Evolutionary conservation across 2,888 invertebrate genomes (phyloP).

Genomic region (Trichogramma dendrolimi): DNA sequence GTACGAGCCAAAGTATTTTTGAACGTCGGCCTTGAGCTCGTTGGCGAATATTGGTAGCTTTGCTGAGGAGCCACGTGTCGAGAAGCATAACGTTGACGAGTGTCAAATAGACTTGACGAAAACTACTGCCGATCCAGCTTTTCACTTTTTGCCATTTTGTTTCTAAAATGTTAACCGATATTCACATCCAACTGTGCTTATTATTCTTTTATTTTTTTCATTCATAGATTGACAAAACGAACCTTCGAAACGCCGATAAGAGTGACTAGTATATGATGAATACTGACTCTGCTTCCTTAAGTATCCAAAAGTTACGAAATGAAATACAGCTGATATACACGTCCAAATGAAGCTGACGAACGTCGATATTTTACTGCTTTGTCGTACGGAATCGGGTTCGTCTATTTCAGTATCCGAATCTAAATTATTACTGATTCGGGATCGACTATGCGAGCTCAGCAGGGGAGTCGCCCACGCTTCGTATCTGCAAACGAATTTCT

Average conservation of each 20-base stretch:
- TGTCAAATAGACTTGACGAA: conserved; percentile 42
- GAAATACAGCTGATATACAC: conserved; percentile 34
- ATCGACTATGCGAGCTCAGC: conserved; percentile 18
- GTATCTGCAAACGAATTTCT: conserved; percentile 25
- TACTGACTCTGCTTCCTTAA: conserved; percentile 32
- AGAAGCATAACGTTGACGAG: conserved; percentile 41
- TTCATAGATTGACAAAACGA: conserved; percentile 17
- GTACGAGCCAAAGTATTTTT: conserved; percentile 49
- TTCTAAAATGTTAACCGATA: conserved; percentile 32
- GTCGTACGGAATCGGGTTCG: conserved; percentile 29
- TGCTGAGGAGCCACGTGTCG: conserved; percentile 47
- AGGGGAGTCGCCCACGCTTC: conserved; percentile 24
- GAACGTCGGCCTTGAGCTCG: conserved; percentile 35
- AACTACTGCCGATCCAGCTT: conserved; percentile 32
- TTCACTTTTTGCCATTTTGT: conserved; percentile 39
- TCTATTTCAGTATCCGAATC: conserved; percentile 45
- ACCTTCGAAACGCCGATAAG: conserved; percentile 38
- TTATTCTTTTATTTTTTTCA: conserved; percentile 2
- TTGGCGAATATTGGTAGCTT: conserved; percentile 36
- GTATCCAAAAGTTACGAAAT: conserved; percentile 36
- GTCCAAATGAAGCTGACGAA: conserved; percentile 30
- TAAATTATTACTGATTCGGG: conserved; percentile 13
- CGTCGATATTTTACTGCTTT: conserved; percentile 28
- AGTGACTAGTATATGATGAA: conserved; percentile 32
- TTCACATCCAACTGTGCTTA: not conserved